Percentiles rank a stretch among this genome's conserved stretches.
Evolutionary conservation across 2,113 vertebrate species (phyloP).

Genomic region (Balaeniceps rex): DNA sequence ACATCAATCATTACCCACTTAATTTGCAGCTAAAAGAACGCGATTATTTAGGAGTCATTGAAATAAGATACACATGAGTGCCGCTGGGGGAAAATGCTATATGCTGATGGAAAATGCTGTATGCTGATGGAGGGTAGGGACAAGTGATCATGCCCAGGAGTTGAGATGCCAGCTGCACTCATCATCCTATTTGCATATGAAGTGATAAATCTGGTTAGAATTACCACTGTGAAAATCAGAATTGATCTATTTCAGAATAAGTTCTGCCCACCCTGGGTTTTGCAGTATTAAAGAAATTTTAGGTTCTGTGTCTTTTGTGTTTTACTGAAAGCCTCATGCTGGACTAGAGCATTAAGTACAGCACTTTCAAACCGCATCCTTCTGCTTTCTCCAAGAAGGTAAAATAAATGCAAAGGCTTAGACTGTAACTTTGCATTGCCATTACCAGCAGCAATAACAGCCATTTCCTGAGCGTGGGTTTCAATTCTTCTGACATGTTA

Average conservation of each 20-base stretch:
- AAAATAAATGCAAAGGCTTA: neutral
- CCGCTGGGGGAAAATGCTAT: neutral
- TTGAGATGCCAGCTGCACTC: neutral
- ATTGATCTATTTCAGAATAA: neutral
- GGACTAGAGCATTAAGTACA: neutral
- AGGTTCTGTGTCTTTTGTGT: neutral
- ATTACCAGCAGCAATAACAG: neutral
- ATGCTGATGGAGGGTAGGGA: neutral
- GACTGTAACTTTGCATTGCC: neutral
- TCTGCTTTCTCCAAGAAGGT: neutral
- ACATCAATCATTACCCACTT: neutral
- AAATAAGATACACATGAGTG: neutral
- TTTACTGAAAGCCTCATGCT: neutral
- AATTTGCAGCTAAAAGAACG: neutral
- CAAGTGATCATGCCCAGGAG: neutral
- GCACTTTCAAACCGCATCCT: neutral
- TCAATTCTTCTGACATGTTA: neutral
- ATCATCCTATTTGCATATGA: slow-evolving; percentile 20
- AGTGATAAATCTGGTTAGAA: slow-evolving; percentile 48
- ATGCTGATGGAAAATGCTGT: neutral
- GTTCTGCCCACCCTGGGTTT: neutral
- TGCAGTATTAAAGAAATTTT: neutral
- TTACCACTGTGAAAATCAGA: slow-evolving; percentile 21
- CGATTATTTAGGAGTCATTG: neutral
- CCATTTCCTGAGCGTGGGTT: neutral